Evolutionary conservation across 2,113 vertebrate genomes (phyloP), one percentile per base, ranked within the genome.

Genomic region (Anolis carolinensis): DNA sequence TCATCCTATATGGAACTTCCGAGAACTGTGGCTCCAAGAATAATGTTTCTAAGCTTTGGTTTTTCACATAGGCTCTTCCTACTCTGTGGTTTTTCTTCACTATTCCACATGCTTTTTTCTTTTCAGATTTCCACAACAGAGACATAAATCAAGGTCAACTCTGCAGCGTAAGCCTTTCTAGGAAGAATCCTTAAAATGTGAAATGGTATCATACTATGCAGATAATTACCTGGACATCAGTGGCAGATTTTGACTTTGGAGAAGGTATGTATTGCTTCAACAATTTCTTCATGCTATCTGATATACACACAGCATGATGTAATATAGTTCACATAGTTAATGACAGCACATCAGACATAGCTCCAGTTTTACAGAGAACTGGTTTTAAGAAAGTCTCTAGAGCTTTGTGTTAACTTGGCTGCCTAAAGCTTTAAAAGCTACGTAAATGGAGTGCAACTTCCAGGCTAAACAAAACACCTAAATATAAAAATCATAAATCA

Each of bases 221-320:
- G 81, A 89, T 39, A 85, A 70, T 89, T 89, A 65, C 79, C 74
- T 82, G 44, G 36, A 86, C 8, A 73, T 86, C 10, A 82, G 82
- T 73, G 91, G 68, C 73, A 89, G 73, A 76, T 86, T 89, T 92
- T 78, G 82, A 85, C 67, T 75, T 93, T 79, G 82, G 80, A 59
- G 50, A 74, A 79, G 25, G 62, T 20, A 4, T 79, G 6, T 3
- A 81, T 87, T n/a, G 71, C 90, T 85, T 82, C 74, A 87, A 75
- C 23, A 65, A 2, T 74, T 86, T 39, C 65, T 79, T 90, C 44
- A 90, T 52, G 23, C 75, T 84, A 84, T 88, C 90, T 85, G 23
- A 89, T 79, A 81, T 70, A 86, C 73, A 78, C 5, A 34, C 32
- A 90, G 18, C 2, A 80, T 65, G 7, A 82, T 82, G 62, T 34